Evolutionary conservation across 2,113 vertebrate species (phyloP).

Genomic region (Brachionichthys hirsutus): DNA sequence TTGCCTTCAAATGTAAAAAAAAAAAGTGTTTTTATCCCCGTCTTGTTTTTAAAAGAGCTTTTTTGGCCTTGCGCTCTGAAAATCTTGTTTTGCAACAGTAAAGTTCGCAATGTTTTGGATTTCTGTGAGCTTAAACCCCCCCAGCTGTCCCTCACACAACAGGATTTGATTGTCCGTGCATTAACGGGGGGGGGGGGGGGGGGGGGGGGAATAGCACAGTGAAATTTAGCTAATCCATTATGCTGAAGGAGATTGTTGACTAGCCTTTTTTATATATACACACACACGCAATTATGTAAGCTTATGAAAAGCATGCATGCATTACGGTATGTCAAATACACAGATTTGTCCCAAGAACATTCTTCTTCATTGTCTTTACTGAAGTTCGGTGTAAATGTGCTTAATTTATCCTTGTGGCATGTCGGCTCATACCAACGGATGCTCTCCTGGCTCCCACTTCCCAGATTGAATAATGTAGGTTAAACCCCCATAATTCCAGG

Average conservation of each 20-base stretch:
- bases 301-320: background rate
- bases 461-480: constrained; percentile 58
- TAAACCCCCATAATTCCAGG: constrained; percentile 55
- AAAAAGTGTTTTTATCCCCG: constrained; percentile 26
- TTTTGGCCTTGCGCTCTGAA: constrained; percentile 31
- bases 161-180: constrained; percentile 2
- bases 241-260: background rate
- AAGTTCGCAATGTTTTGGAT: constrained; percentile 5
- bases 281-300: background rate
- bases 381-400: constrained; percentile 54
- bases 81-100: constrained; percentile 24
- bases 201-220: constrained; percentile 17
- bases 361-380: constrained; percentile 39
- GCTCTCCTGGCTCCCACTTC: constrained; percentile 15
- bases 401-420: constrained; percentile 60
- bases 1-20: constrained; percentile 33
- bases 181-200: background rate
- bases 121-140: constrained; percentile 12
- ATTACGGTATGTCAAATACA: no score
- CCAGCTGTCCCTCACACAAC: constrained; percentile 7
- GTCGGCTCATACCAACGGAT: constrained; percentile 19
- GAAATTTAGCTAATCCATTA: constrained; percentile 8
- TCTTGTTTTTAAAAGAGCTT: constrained; percentile 30
- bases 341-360: no score
- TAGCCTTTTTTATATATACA: background rate